These are phyloP conservation scores for Larimichthys polyactis DNA, from an alignment of 2,113 vertebrate genomes.

Conservation along the genomic window DNA sequence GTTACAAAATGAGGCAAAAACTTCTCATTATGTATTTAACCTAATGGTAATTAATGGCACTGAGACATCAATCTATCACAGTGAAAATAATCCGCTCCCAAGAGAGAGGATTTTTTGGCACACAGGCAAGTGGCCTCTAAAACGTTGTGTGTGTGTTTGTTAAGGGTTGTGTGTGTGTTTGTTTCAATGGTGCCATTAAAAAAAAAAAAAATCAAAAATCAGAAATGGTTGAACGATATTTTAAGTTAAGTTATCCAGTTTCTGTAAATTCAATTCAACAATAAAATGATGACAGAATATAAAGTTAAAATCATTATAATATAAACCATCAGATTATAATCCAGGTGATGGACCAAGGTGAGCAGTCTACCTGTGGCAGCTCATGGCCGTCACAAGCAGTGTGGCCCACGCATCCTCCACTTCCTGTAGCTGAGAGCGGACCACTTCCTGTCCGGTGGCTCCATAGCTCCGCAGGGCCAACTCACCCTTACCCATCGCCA, in stretches of 20 bases:
- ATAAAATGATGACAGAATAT: neutral
- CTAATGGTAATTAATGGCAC: constrained; percentile 73
- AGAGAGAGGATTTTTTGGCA: constrained; percentile 32
- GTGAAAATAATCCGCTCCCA: constrained; percentile 50
- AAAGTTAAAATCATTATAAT: neutral
- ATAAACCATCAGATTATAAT: neutral
- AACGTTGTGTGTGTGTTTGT: constrained; percentile 31
- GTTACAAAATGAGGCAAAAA: constrained; percentile 68
- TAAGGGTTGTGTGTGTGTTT: constrained; percentile 31
- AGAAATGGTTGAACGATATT: neutral
- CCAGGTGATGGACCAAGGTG: neutral
- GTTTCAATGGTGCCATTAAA: constrained; percentile 5
- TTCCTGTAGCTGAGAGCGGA: constrained; percentile 89
- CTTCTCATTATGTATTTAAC: constrained; percentile 74
- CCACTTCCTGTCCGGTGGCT: constrained; percentile 87
- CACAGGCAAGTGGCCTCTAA: constrained; percentile 24
- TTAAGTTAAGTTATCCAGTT: neutral
- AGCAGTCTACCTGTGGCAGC: constrained; percentile 87
- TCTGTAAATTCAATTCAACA: neutral
- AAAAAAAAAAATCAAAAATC: neutral
- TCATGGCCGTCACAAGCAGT: constrained; percentile 87
- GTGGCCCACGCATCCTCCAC: constrained; percentile 90
- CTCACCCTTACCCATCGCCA: constrained; percentile 96
- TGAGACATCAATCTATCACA: constrained; percentile 53
- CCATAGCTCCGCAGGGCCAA: constrained; percentile 89